phyloP scores from a whole-genome alignment of 2,888 invertebrate species.

The Euclidia mi region DNA sequence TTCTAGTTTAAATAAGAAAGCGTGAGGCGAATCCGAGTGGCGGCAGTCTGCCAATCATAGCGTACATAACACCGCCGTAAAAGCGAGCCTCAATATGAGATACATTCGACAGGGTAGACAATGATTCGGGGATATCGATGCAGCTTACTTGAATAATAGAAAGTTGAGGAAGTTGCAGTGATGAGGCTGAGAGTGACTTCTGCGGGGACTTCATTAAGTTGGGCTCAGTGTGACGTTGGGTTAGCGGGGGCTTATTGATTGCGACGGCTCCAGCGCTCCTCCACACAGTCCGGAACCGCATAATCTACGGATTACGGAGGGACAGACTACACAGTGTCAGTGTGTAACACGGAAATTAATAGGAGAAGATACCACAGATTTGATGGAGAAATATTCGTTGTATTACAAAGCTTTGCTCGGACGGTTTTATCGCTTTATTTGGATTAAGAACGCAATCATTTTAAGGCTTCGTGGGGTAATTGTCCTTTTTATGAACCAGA shows the following conservation, averaged over 20 bases:
- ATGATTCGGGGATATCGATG: slow-evolving; percentile 41
- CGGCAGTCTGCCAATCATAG: slow-evolving; percentile 40
- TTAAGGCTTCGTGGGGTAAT: not conserved
- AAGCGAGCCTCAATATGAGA: slow-evolving; percentile 27
- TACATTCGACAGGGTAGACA: slow-evolving; percentile 36
- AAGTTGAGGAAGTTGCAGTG: slow-evolving; percentile 39
- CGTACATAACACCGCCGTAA: no score
- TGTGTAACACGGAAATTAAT: slow-evolving; percentile 59
- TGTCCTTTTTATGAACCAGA: no score
- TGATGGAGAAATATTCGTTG: slow-evolving; percentile 43
- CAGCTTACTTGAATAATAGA: slow-evolving; percentile 47
- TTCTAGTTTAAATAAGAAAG: slow-evolving; percentile 40
- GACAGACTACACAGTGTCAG: slow-evolving; percentile 61
- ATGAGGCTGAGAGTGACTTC: slow-evolving; percentile 43
- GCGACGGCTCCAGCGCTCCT: slow-evolving; percentile 57
- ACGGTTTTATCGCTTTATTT: slow-evolving; percentile 13
- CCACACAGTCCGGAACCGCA: slow-evolving; percentile 56
- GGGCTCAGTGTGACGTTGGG: slow-evolving; percentile 69
- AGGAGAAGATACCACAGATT: slow-evolving; percentile 29
- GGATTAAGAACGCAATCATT: slow-evolving; percentile 4
- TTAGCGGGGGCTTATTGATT: slow-evolving; percentile 68
- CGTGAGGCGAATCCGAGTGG: slow-evolving; percentile 33
- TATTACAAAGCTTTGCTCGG: slow-evolving; percentile 19
- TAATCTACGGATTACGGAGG: slow-evolving; percentile 71
- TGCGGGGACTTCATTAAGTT: slow-evolving; percentile 71